Evolutionary conservation across 2,113 vertebrate species (phyloP).

Genomic region (Elgaria multicarinata): DNA sequence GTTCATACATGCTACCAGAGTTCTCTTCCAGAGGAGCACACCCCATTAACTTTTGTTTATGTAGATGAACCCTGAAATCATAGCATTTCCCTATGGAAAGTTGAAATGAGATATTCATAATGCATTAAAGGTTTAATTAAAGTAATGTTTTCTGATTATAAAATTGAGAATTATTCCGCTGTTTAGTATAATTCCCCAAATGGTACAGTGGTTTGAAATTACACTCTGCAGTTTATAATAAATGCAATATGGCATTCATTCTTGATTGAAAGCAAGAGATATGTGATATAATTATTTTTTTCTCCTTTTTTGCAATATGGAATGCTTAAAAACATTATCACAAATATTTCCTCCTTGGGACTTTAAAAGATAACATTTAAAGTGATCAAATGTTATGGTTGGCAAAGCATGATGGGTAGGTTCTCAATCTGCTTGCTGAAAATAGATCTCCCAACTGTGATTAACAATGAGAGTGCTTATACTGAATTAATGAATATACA

Average conservation of each 20-base stretch:
- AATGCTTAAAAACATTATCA: conserved; percentile 21
- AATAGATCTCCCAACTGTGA: conserved; percentile 56
- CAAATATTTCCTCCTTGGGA: conserved; percentile 39
- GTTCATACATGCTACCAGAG: background rate
- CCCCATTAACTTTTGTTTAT: conserved; percentile 10
- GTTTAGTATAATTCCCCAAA: conserved; percentile 21
- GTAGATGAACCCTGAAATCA: background rate
- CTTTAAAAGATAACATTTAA: conserved; percentile 29
- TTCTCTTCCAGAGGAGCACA: background rate
- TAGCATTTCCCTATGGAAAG: background rate
- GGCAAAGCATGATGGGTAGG: conserved; percentile 44
- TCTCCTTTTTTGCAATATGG: background rate
- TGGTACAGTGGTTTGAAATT: conserved; percentile 14
- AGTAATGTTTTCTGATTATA: background rate
- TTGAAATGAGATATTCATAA: background rate
- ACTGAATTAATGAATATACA: conserved; percentile 66
- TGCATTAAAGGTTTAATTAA: conserved; percentile 31
- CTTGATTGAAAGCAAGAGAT: conserved; percentile 26
- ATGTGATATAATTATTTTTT: background rate
- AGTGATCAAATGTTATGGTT: conserved; percentile 58
- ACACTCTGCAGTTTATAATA: background rate
- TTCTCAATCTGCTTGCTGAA: conserved; percentile 43
- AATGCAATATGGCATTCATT: background rate
- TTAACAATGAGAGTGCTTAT: conserved; percentile 56
- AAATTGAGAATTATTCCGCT: conserved; percentile 4